phyloP scores from a whole-genome alignment of 2,113 vertebrate genomes.

The Sapayoa aenigma region DNA sequence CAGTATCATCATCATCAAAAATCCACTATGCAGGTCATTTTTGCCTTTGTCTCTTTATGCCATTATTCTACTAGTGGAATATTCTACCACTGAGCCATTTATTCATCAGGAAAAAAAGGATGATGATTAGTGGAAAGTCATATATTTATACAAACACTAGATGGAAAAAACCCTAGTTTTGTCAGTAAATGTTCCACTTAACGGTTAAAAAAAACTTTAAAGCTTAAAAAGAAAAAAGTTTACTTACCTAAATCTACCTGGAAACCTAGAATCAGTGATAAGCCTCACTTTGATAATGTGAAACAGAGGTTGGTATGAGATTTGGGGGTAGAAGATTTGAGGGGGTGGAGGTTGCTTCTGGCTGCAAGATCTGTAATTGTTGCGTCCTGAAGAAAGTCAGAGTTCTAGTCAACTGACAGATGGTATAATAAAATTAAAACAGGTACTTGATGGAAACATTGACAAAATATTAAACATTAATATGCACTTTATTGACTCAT shows the following conservation, averaged over 20 bases:
- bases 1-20: not conserved
- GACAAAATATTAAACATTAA: not conserved
- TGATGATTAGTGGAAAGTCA: not conserved
- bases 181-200: not conserved
- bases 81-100: not conserved
- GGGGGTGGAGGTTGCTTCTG: not conserved
- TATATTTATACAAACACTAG: not conserved
- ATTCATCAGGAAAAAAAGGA: not conserved
- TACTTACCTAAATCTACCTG: not conserved
- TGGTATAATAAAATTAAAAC: not conserved
- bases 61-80: not conserved
- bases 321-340: not conserved
- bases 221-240: not conserved
- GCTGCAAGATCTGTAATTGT: not conserved
- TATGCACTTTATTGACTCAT: not conserved
- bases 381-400: not conserved
- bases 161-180: not conserved
- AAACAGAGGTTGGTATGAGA: not conserved
- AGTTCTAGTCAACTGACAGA: not conserved
- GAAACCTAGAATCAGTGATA: not conserved
- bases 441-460: not conserved
- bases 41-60: not conserved
- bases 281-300: not conserved
- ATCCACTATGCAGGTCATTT: not conserved
- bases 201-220: not conserved